Evolutionary conservation across 2,797 vertebrate genomes (phyloP).

Genomic region (Acomys russatus): DNA sequence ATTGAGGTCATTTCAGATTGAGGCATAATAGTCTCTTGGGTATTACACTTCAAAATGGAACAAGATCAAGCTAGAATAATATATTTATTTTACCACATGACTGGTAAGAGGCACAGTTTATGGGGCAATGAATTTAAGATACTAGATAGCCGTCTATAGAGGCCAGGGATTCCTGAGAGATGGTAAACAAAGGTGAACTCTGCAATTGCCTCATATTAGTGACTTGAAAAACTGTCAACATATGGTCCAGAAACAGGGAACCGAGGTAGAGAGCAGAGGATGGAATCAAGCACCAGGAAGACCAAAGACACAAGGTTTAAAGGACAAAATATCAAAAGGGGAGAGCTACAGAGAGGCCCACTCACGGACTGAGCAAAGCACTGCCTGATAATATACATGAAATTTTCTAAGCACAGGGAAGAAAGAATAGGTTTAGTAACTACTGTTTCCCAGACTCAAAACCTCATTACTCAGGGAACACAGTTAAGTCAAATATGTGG

Average conservation of each 20-base stretch:
- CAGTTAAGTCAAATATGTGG: background rate
- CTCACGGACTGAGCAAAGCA: background rate
- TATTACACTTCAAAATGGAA: conserved; percentile 7
- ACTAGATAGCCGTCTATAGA: background rate
- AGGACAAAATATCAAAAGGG: background rate
- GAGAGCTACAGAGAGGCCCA: background rate
- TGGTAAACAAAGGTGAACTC: background rate
- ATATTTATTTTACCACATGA: conserved; percentile 1
- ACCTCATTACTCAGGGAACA: too few species aligned
- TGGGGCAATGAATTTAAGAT: background rate
- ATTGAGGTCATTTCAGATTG: background rate
- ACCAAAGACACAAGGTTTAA: background rate
- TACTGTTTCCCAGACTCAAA: background rate
- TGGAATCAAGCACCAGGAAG: background rate
- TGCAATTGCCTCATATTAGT: background rate
- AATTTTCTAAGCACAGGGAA: background rate
- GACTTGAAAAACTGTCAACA: background rate
- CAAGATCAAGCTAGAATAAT: background rate
- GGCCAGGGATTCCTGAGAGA: background rate
- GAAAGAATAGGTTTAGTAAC: background rate
- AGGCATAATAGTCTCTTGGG: background rate
- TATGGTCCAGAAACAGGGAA: background rate
- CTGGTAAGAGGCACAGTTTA: background rate
- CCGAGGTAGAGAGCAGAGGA: background rate
- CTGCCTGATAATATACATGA: too few species aligned